Evolutionary conservation across 2,797 vertebrate genomes (phyloP).

Genomic region (Galago senegalensis): DNA sequence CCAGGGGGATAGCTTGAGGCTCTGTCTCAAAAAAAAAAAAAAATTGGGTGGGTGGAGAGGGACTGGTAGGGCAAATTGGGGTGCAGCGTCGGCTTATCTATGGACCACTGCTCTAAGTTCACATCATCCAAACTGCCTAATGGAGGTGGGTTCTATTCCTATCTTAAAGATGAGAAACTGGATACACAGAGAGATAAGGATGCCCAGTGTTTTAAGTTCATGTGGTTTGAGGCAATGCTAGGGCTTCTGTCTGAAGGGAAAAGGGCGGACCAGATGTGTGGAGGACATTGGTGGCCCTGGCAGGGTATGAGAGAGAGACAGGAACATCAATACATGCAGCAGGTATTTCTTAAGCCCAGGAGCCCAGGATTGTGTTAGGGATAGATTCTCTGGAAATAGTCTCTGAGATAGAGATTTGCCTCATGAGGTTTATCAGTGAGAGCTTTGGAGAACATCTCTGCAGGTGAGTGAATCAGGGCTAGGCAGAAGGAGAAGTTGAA

Average conservation of each 20-base stretch:
- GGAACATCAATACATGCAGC: background rate
- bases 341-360: background rate
- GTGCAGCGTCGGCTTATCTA: background rate
- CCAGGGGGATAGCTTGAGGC: too few species aligned
- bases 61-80: background rate
- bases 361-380: background rate
- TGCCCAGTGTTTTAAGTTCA: background rate
- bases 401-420: background rate
- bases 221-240: background rate
- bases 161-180: background rate
- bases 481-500: background rate
- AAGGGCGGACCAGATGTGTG: background rate
- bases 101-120: background rate
- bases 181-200: background rate
- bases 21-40: too few species aligned
- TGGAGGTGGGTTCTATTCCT: background rate
- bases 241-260: background rate
- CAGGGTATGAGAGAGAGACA: background rate
- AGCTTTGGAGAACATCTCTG: background rate
- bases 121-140: background rate
- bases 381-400: background rate
- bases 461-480: rapidly evolving
- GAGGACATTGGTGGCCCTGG: background rate
- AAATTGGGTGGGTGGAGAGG: background rate
- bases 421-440: background rate